Base-by-base conservation (phyloP, 2,888 invertebrate genomes). In the Ephialtes manifestator region DNA sequence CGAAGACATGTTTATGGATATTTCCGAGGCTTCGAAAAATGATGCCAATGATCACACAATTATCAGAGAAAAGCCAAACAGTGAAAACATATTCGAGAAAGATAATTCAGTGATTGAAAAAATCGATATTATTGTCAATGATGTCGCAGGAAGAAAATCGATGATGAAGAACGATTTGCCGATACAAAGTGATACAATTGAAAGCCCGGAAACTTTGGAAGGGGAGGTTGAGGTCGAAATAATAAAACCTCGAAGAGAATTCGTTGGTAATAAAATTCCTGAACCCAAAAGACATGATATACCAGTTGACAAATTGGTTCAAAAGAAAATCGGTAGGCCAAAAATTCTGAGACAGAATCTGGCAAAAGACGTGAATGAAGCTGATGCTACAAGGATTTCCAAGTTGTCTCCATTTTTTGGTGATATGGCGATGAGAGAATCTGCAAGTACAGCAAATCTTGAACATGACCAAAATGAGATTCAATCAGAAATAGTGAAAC, bases 1-100 rank as follows among this genome's bases (percentile, higher is more conserved):
- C 74, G 89, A 91, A 13, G 89, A 89, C 43, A 85, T 89, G 31
- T 91, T 91, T 51, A 75, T 58, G 15, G 87, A 88, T 76, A 91
- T 91, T 84, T 88, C 87, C 53, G 82, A 90, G 35, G 87, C 84
- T 24, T 78, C 90, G 24, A 89, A 87, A 58, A 87, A 90, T 18
- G 88, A 87, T n/a, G 76, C 76, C n/a, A 68, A 65, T 43, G 87
- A 55, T 18, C 5, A 60, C 5, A 80, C 63, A 13, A 60, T 82
- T 55, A 48, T 75, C 3, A 58, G 35, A 51, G 60, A 24, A 48
- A 84, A 71, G 10, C 81, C 60, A 11, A 84, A 71, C 1, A 72
- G 51, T 46, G 75, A 81, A 10, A 65, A 70, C 31, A 78, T 13
- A 15, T 81, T 82, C 18, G 81, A 81, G 13, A 80, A 83, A 24